Conservation (phyloP, 53 echinoderm and acorn worm species). For the Actinopyga echinites region DNA sequence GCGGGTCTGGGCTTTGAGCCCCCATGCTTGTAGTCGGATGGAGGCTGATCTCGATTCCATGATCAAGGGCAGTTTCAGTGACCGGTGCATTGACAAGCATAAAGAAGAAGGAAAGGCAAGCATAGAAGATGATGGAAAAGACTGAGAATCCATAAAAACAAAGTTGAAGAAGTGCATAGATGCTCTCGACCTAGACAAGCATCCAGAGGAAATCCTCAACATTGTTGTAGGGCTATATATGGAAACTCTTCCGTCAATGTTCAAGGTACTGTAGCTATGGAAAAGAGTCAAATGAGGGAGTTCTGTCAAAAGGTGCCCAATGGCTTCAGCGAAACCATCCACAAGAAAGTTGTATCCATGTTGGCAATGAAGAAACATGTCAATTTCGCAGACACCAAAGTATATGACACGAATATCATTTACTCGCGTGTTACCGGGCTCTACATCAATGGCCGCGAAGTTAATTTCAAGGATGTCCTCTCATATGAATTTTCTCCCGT, state of each 20-base stretch:
- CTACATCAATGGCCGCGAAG: conserved; percentile 21
- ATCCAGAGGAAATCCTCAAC: too few relatives aligned
- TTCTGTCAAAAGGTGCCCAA: too few relatives aligned
- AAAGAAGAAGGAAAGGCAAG: conserved; percentile 46
- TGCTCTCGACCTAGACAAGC: background rate
- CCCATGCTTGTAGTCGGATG: too few relatives aligned
- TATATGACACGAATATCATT: too few relatives aligned
- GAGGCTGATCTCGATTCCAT: too few relatives aligned
- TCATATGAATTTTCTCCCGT: conserved; percentile 46
- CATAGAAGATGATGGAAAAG: background rate
- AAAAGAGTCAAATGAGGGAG: conserved; percentile 28
- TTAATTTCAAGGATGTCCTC: conserved; percentile 18
- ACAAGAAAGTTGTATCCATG: too few relatives aligned
- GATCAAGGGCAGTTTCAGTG: background rate
- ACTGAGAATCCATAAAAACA: conserved; percentile 11
- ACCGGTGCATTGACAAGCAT: too few relatives aligned
- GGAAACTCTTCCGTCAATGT: conserved; percentile 36
- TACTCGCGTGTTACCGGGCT: too few relatives aligned
- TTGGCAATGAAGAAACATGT: too few relatives aligned
- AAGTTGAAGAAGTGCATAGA: too few relatives aligned
- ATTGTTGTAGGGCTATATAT: too few relatives aligned
- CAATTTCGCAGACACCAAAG: too few relatives aligned
- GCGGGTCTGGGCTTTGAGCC: conserved; percentile 31
- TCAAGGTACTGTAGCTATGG: conserved; percentile 34
- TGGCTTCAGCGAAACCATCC: conserved; percentile 44